Percentiles rank a stretch among this genome's conserved stretches.
Evolutionary conservation across 2,888 invertebrate species (phyloP).

Genomic region (Pseudeuparius sepicola): DNA sequence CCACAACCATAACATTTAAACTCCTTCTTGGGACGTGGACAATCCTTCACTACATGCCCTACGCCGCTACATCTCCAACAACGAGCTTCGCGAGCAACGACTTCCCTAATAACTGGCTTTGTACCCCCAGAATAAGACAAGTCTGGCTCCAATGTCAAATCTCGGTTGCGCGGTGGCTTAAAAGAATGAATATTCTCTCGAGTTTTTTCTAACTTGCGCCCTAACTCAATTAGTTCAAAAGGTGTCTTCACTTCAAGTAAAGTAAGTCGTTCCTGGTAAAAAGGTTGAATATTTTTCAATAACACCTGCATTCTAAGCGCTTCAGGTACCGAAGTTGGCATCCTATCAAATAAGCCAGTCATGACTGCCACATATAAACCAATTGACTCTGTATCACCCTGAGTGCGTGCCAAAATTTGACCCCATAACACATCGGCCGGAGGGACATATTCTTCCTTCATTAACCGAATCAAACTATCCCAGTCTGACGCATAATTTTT

Average conservation of each 20-base stretch:
- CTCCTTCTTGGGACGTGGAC: not conserved
- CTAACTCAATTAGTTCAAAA: constrained; percentile 7
- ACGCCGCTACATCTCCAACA: constrained; percentile 6
- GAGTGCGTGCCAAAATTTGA: constrained; percentile 17
- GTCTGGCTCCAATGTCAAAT: constrained; percentile 5
- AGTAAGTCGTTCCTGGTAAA: constrained; percentile 2
- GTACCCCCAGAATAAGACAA: constrained; percentile 3
- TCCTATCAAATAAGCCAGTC: constrained; percentile 15
- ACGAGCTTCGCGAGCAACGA: not conserved
- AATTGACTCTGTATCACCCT: constrained; percentile 15
- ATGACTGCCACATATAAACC: constrained; percentile 16
- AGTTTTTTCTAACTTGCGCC: constrained; percentile 6
- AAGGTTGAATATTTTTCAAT: constrained; percentile 10
- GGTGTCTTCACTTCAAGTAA: constrained; percentile 2
- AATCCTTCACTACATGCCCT: constrained; percentile 3
- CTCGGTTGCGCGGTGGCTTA: not conserved
- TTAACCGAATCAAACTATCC: constrained; percentile 23
- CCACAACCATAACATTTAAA: constrained; percentile 9
- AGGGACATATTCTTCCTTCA: constrained; percentile 22
- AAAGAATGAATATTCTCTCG: constrained; percentile 1
- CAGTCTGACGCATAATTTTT: constrained; percentile 1
- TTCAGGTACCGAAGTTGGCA: constrained; percentile 10
- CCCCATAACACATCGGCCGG: constrained; percentile 11
- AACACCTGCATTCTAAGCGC: constrained; percentile 7
- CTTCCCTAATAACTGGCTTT: not conserved